A percentile compares a stretch with the other conserved stretches of the same genome.
Evolutionary conservation across 2,113 vertebrate genomes (phyloP).

Genomic region (Coturnix japonica): DNA sequence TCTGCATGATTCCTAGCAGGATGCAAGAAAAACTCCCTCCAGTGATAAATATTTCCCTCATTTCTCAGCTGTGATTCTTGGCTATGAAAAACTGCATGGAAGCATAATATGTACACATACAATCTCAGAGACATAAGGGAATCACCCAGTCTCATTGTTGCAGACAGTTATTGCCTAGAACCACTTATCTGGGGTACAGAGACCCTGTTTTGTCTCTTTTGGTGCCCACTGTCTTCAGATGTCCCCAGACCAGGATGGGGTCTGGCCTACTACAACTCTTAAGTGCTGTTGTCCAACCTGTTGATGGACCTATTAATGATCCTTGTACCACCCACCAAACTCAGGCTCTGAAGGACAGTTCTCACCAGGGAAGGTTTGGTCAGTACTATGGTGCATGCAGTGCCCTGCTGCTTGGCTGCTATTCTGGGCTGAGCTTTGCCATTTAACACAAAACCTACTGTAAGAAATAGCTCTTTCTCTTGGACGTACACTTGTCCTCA

Average conservation of each 20-base stretch:
- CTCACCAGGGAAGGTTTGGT: not conserved
- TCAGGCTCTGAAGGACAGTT: rapidly evolving
- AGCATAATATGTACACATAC: rapidly evolving
- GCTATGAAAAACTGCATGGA: not conserved
- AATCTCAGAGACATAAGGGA: rapidly evolving
- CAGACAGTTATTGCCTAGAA: not conserved
- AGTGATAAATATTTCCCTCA: rapidly evolving
- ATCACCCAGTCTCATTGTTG: not conserved
- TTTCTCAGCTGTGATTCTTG: rapidly evolving
- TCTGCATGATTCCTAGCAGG: rapidly evolving
- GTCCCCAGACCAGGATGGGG: not conserved
- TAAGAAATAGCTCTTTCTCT: not conserved
- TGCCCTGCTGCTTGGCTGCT: not conserved
- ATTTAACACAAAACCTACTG: not conserved
- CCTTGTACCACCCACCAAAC: rapidly evolving
- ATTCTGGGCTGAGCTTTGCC: not conserved
- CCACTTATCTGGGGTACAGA: not conserved
- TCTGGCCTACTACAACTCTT: rapidly evolving
- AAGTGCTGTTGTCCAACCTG: not conserved
- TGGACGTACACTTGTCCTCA: not conserved
- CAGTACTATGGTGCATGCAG: not conserved
- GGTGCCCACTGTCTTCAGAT: not conserved
- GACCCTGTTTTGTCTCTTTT: not conserved
- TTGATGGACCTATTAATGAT: rapidly evolving
- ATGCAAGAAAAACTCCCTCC: rapidly evolving